Percentiles rank a stretch among this genome's conserved stretches.
These are phyloP conservation scores for Hipposideros larvatus DNA, from an alignment of 2,797 vertebrate species.

Conservation along the genomic window DNA sequence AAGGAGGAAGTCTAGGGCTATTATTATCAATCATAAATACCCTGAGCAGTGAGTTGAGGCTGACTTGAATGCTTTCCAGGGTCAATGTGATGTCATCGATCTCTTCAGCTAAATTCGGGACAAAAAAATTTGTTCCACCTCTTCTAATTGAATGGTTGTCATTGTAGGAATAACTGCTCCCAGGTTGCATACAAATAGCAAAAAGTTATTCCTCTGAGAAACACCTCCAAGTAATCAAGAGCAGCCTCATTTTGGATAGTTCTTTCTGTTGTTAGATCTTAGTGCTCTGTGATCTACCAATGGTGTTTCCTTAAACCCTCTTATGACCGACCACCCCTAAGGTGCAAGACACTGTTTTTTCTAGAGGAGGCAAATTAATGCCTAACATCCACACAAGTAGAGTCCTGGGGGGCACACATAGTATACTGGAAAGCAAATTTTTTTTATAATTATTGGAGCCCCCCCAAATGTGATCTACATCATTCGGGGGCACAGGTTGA, in stretches of 20 bases:
- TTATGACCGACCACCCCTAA: not conserved
- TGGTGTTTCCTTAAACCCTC: conserved; percentile 30
- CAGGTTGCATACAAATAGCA: not conserved
- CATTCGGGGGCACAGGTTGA: not conserved
- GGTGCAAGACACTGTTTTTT: not conserved
- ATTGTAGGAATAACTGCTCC: not conserved
- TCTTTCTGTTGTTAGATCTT: not conserved
- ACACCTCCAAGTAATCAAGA: not conserved
- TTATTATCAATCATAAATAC: conserved; percentile 32
- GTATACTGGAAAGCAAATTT: not conserved
- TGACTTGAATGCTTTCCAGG: not conserved
- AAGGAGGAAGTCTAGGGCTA: not conserved
- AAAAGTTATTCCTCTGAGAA: conserved; percentile 13
- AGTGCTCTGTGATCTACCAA: not conserved
- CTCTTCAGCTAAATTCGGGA: not conserved
- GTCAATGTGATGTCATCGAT: not conserved
- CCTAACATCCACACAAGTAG: not conserved
- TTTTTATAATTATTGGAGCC: not conserved
- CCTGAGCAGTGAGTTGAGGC: not conserved
- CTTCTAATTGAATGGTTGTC: conserved; percentile 27
- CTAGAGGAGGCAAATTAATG: conserved; percentile 5
- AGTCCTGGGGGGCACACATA: not conserved
- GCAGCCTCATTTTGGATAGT: not conserved
- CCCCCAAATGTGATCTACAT: not conserved
- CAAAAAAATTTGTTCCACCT: not conserved